phyloP scores from a whole-genome alignment of 2,797 vertebrate species.

The Chloroceryle inda region DNA sequence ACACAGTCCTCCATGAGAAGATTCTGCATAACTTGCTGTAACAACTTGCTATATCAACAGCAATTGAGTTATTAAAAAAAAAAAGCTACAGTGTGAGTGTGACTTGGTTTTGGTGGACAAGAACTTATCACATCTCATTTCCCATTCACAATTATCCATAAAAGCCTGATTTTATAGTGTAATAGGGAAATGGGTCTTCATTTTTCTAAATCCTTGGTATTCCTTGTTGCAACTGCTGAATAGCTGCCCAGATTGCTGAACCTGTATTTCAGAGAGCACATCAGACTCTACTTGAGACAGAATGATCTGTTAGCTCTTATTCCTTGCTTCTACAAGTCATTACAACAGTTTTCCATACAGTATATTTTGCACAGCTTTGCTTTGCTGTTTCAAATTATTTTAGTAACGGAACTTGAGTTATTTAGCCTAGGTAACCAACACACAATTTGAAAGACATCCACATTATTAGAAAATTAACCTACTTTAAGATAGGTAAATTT shows the following conservation, averaged over 20 bases:
- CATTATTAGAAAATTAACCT: neutral
- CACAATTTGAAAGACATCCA: neutral
- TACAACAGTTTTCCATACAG: neutral
- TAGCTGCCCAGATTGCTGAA: neutral
- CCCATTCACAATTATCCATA: neutral
- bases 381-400: neutral
- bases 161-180: neutral
- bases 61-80: neutral
- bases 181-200: neutral
- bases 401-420: neutral
- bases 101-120: neutral
- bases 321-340: neutral
- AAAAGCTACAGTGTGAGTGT: neutral
- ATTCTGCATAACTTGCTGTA: neutral
- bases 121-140: neutral
- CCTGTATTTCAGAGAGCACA: constrained; percentile 4
- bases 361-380: neutral
- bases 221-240: neutral
- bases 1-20: neutral
- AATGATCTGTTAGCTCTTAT: neutral
- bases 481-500: neutral
- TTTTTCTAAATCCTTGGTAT: neutral
- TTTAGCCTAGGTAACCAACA: neutral
- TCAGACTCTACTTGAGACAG: neutral
- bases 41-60: neutral